Conservation (phyloP, 2,888 invertebrate species). For the Acanthacorydalis orientalis region DNA sequence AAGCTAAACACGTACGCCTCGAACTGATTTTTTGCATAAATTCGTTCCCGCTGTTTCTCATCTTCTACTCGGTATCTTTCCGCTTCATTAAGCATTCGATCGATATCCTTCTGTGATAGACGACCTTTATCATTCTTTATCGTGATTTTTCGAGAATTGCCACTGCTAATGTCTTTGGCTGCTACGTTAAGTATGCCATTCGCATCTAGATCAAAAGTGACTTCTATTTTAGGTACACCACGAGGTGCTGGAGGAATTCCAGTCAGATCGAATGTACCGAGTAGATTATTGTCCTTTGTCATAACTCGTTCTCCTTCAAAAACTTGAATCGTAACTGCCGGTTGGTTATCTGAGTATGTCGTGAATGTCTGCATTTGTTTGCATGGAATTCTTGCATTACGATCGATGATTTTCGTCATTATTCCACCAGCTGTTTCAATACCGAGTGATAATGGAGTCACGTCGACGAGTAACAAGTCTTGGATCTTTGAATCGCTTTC, state of each 20-base stretch:
- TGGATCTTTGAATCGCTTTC: slow-evolving; percentile 51
- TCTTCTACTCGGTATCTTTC: slow-evolving; percentile 58
- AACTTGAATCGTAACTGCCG: slow-evolving; percentile 39
- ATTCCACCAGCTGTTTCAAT: slow-evolving; percentile 72
- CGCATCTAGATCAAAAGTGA: slow-evolving; percentile 56
- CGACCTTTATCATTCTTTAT: slow-evolving; percentile 73
- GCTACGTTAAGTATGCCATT: slow-evolving; percentile 46
- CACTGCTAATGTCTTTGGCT: slow-evolving; percentile 38
- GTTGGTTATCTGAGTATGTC: slow-evolving; percentile 51
- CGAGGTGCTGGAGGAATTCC: slow-evolving; percentile 54
- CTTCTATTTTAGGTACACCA: slow-evolving; percentile 50
- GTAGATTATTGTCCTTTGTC: slow-evolving; percentile 63
- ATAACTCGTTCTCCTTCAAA: slow-evolving; percentile 59
- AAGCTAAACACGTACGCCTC: slow-evolving; percentile 52
- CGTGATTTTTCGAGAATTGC: slow-evolving; percentile 54
- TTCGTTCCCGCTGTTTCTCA: slow-evolving; percentile 46
- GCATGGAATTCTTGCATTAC: slow-evolving; percentile 37
- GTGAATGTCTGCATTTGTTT: slow-evolving; percentile 42
- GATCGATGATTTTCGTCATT: slow-evolving; percentile 45
- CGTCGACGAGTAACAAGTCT: slow-evolving; percentile 53
- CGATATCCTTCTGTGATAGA: slow-evolving; percentile 65
- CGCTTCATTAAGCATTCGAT: slow-evolving; percentile 59
- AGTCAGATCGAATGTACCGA: slow-evolving; percentile 46
- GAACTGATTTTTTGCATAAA: slow-evolving; percentile 51
- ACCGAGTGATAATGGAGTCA: slow-evolving; percentile 50